These are phyloP conservation scores for Zhuqinia jingwanae DNA, from an alignment of 2,888 invertebrate species.

Conservation along the genomic window DNA sequence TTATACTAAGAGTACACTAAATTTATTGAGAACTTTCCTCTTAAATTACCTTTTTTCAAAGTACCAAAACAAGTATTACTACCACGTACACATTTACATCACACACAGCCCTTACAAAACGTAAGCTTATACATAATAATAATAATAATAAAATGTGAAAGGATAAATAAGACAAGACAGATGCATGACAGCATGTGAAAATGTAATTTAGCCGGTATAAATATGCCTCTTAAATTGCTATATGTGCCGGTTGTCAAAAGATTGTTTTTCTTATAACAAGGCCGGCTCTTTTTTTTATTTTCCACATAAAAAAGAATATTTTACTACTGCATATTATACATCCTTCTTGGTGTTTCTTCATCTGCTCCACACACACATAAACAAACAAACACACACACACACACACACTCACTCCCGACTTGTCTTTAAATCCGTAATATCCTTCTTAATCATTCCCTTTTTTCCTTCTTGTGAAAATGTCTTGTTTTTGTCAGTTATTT, in stretches of 20 bases:
- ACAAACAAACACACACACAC: not conserved
- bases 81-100: not conserved
- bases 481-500: slow-evolving; percentile 70
- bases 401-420: not conserved
- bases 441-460: not conserved
- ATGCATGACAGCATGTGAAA: slow-evolving; percentile 41
- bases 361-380: not conserved
- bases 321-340: slow-evolving; percentile 2
- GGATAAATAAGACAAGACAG: not conserved
- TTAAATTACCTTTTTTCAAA: no score
- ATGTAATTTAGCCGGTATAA: slow-evolving; percentile 44
- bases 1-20: not conserved
- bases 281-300: slow-evolving; percentile 48
- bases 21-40: slow-evolving; percentile 9
- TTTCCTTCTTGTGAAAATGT: slow-evolving; percentile 42
- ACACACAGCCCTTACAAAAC: not conserved
- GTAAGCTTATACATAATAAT: not conserved
- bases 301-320: slow-evolving; percentile 33
- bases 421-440: not conserved
- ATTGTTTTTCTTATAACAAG: slow-evolving; percentile 64
- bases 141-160: no score
- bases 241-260: slow-evolving; percentile 68
- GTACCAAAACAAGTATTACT: no score
- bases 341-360: slow-evolving; percentile 34
- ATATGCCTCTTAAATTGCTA: not conserved